These are phyloP conservation scores for Pachyseris speciosa DNA, from an alignment of 64 coral and sea anemone species.

Conservation along the genomic window DNA sequence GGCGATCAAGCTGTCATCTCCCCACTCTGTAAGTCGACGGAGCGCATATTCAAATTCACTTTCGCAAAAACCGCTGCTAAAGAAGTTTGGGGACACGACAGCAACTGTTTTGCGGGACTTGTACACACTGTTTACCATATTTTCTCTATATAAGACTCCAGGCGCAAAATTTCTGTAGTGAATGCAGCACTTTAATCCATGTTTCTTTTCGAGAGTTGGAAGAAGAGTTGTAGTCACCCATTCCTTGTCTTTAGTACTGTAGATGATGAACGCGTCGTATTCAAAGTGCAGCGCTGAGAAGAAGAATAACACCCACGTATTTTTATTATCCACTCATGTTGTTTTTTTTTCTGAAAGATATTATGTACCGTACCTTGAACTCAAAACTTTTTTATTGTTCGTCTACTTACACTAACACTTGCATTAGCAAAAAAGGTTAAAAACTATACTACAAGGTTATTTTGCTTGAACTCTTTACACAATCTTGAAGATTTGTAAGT, in stretches of 20 bases:
- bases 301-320: too few species aligned
- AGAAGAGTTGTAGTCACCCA: neutral
- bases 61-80: neutral
- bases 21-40: neutral
- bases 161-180: neutral
- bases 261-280: conserved; percentile 1
- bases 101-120: neutral
- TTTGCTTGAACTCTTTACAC: too few species aligned
- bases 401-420: too few species aligned
- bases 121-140: conserved; percentile 14
- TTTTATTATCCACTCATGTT: too few species aligned
- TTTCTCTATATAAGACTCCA: neutral
- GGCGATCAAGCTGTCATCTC: neutral
- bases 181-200: neutral
- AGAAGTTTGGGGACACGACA: neutral
- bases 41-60: neutral
- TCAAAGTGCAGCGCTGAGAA: neutral
- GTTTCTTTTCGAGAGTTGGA: neutral
- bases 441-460: too few species aligned
- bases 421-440: too few species aligned
- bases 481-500: too few species aligned
- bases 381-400: too few species aligned
- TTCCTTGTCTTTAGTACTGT: neutral
- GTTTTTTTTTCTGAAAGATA: too few species aligned
- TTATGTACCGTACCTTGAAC: too few species aligned